Conservation (phyloP, 2,888 invertebrate species). For the Catotricha subobsoleta region DNA sequence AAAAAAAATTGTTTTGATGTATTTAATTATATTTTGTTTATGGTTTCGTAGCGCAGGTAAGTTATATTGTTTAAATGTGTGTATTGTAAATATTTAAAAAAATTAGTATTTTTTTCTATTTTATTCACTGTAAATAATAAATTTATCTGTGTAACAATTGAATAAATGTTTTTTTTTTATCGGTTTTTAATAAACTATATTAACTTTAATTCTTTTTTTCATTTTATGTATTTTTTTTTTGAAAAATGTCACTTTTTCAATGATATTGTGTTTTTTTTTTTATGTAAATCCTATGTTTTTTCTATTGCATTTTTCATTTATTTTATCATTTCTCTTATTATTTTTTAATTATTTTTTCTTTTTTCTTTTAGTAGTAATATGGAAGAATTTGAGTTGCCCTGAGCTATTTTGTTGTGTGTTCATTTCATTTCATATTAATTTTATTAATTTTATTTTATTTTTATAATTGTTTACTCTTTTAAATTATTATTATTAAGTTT, state of each 20-base stretch:
- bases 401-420: conserved; percentile 22
- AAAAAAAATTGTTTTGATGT: too few species aligned
- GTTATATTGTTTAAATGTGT: too few species aligned
- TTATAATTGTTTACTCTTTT: neutral
- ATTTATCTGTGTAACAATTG: neutral
- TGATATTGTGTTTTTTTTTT: neutral
- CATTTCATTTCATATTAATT: neutral
- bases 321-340: neutral
- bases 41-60: too few species aligned
- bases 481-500: too few species aligned
- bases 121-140: neutral
- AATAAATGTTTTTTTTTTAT: conserved; percentile 1
- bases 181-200: neutral
- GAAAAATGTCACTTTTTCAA: neutral
- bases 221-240: neutral
- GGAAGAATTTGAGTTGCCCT: conserved; percentile 33
- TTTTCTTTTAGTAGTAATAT: conserved; percentile 12
- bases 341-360: neutral
- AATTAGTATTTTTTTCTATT: too few species aligned
- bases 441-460: conserved; percentile 1
- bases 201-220: conserved; percentile 1
- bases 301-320: conserved; percentile 12
- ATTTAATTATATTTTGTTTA: too few species aligned
- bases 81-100: too few species aligned
- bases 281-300: conserved; percentile 8